A percentile compares a stretch with the other conserved stretches of the same genome.
phyloP scores from a whole-genome alignment of 2,797 vertebrate species.

The Gymnopithys bicolor region DNA sequence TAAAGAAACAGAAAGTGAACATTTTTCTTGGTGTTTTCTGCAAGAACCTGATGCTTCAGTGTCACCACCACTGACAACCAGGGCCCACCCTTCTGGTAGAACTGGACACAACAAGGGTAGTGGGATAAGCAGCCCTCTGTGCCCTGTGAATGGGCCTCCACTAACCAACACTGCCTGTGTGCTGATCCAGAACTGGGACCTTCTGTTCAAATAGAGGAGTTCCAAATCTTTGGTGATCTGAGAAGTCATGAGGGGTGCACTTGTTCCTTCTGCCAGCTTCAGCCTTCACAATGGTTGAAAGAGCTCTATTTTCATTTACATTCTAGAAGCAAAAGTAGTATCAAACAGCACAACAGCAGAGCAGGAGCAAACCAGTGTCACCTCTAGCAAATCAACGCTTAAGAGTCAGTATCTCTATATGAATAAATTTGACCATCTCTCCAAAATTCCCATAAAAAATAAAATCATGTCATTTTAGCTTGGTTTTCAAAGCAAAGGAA shows the following conservation, averaged over 20 bases:
- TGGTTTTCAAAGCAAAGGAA: background rate
- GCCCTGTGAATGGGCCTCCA: background rate
- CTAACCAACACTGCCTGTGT: background rate
- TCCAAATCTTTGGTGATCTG: background rate
- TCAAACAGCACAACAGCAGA: background rate
- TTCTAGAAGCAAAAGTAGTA: background rate
- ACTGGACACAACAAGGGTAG: background rate
- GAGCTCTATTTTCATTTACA: background rate
- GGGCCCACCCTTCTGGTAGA: background rate
- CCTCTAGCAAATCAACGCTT: background rate
- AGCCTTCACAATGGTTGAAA: rapidly evolving
- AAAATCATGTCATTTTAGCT: background rate
- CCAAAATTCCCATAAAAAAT: background rate
- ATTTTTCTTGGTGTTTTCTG: background rate
- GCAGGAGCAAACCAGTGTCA: background rate
- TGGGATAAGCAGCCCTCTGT: rapidly evolving
- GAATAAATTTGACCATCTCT: background rate
- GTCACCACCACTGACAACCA: background rate
- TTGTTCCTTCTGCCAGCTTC: background rate
- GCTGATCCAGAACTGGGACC: background rate
- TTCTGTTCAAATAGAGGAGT: background rate
- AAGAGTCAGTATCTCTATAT: background rate
- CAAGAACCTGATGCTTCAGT: background rate
- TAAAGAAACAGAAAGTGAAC: background rate
- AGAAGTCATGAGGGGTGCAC: background rate